phyloP scores from a whole-genome alignment of 2,113 vertebrate species.

The Anguilla japonica region DNA sequence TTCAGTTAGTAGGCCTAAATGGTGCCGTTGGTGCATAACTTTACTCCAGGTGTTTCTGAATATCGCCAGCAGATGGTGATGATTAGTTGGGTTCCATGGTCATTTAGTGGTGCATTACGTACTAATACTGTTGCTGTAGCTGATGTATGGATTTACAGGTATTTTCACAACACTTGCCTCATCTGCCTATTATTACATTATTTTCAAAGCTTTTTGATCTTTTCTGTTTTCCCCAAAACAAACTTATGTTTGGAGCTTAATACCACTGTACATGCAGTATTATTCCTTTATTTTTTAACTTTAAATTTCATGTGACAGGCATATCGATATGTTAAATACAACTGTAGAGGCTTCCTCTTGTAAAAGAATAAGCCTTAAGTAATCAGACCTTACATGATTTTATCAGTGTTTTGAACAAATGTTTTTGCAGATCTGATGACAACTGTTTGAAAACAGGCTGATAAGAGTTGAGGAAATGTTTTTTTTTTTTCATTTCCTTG shows the following conservation, averaged over 20 bases:
- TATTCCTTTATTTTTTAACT: not conserved
- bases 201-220: not conserved
- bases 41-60: not conserved
- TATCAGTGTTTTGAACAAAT: no score
- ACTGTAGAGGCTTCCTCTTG: no score
- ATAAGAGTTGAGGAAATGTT: not conserved
- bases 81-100: slow-evolving; percentile 30
- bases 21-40: not conserved
- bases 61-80: slow-evolving; percentile 43
- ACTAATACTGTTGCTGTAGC: not conserved
- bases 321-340: not conserved
- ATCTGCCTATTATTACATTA: not conserved
- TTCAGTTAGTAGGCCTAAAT: not conserved
- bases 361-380: no score
- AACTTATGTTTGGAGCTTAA: not conserved
- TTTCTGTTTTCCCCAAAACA: not conserved
- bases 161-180: not conserved
- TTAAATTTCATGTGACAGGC: not conserved
- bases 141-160: not conserved
- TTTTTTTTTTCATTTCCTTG: not conserved
- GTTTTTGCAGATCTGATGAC: not conserved
- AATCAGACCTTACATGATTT: no score
- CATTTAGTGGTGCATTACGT: not conserved
- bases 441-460: not conserved
- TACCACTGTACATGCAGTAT: not conserved